Conservation (phyloP, 2,113 vertebrate species). For the Cinclus cinclus region DNA sequence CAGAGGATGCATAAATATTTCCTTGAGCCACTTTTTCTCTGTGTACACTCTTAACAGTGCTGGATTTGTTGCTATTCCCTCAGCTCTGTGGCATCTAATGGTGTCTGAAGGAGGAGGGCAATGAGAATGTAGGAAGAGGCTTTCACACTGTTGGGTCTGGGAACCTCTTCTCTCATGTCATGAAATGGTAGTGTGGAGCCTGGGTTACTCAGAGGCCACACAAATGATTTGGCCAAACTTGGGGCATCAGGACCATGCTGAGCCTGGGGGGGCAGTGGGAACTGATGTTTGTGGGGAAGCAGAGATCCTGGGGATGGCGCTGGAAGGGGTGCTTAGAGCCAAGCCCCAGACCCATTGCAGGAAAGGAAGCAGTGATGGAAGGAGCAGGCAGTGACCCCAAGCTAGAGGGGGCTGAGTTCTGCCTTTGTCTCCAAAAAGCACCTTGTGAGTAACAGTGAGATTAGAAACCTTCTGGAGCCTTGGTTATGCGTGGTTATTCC, state of each 20-base stretch:
- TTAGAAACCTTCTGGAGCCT: background rate
- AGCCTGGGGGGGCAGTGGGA: background rate
- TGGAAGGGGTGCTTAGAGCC: background rate
- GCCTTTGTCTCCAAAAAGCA: background rate
- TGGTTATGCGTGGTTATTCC: background rate
- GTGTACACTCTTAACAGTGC: background rate
- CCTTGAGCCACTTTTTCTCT: background rate
- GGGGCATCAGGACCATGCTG: background rate
- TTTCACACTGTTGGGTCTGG: background rate
- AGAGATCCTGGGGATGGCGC: background rate
- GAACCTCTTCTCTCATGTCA: rapidly evolving
- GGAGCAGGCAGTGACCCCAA: rapidly evolving
- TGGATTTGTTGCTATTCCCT: background rate
- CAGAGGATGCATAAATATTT: background rate
- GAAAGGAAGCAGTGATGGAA: rapidly evolving
- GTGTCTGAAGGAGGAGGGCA: background rate
- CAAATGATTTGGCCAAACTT: background rate
- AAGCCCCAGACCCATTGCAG: background rate
- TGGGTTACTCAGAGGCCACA: background rate
- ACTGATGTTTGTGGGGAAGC: rapidly evolving
- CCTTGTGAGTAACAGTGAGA: background rate
- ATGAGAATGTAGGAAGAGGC: background rate
- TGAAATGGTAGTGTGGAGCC: background rate
- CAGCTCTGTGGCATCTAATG: background rate
- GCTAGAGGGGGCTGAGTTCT: background rate